Conservation (phyloP, 2,113 vertebrate genomes). For the Psammodynastes pulverulentus region DNA sequence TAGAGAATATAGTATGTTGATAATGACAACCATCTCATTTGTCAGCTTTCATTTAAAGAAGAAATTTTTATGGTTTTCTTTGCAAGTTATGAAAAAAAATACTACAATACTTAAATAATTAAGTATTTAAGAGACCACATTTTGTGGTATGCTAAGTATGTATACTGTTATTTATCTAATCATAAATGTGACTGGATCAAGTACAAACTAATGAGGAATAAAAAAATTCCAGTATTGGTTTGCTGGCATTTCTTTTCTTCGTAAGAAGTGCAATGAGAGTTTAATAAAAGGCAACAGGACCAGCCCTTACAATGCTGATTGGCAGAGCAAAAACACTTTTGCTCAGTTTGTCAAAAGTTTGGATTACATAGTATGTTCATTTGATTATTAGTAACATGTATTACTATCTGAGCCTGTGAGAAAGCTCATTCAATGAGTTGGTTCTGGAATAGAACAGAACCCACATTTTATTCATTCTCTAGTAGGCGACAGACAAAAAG, state of each 20-base stretch:
- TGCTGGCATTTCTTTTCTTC: background rate
- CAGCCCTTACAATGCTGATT: background rate
- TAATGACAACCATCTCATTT: slow-evolving; percentile 12
- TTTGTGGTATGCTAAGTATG: background rate
- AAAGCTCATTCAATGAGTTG: background rate
- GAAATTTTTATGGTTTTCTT: background rate
- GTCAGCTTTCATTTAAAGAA: background rate
- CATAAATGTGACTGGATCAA: background rate
- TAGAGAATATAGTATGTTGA: slow-evolving; percentile 13
- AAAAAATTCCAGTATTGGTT: background rate
- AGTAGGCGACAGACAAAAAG: background rate
- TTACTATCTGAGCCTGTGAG: background rate
- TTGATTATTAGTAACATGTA: background rate
- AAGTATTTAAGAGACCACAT: background rate
- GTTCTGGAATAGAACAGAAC: slow-evolving; percentile 16
- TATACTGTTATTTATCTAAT: background rate
- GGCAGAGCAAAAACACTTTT: background rate
- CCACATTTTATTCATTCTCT: slow-evolving; percentile 10
- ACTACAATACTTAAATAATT: background rate
- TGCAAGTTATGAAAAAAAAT: background rate
- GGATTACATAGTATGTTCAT: background rate
- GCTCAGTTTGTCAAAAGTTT: background rate
- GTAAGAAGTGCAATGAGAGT: background rate
- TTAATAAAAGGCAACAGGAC: background rate
- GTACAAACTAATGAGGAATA: background rate